Evolutionary conservation across 2,888 invertebrate genomes (phyloP).

Genomic region (Epistrophella euchroma): DNA sequence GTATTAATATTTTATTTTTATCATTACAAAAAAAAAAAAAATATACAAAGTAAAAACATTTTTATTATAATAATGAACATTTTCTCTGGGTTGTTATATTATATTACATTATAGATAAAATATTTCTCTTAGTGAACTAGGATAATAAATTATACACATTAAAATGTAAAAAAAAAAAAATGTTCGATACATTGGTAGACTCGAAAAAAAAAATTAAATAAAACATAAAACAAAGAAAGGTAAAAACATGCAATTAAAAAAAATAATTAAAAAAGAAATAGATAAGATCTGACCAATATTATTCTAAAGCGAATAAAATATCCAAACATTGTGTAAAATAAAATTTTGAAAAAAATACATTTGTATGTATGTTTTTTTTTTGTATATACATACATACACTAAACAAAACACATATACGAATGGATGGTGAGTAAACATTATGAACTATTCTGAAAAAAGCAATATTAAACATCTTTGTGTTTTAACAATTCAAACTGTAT

Average conservation of each 20-base stretch:
- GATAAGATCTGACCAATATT: conserved; percentile 78
- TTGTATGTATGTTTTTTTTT: conserved; percentile 44
- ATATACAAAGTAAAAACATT: conserved; percentile 61
- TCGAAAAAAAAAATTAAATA: conserved; percentile 38
- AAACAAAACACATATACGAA: conserved; percentile 58
- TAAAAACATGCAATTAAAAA: conserved; percentile 71
- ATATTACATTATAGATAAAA: conserved; percentile 75
- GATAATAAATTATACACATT: conserved; percentile 75
- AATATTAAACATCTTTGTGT: conserved; percentile 72
- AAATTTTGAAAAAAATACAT: conserved; percentile 63
- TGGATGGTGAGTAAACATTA: conserved; percentile 38
- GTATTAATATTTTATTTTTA: conserved; percentile 66
- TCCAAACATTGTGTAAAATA: conserved; percentile 66
- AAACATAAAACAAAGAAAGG: conserved; percentile 37
- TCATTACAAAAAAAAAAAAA: conserved; percentile 46
- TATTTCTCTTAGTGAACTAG: conserved; percentile 75
- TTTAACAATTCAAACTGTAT: conserved; percentile 64
- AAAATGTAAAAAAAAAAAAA: conserved; percentile 63
- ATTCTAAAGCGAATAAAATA: conserved; percentile 73
- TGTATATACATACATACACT: conserved; percentile 57
- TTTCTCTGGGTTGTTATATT: conserved; percentile 76
- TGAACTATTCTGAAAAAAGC: conserved; percentile 73
- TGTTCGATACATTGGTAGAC: conserved; percentile 54
- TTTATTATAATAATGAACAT: conserved; percentile 69
- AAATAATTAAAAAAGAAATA: conserved; percentile 63